A percentile compares a stretch with the other conserved stretches of the same genome.
These are phyloP conservation scores for Aplysia californica DNA, from an alignment of 1,140 invertebrate species.

Conservation along the genomic window DNA sequence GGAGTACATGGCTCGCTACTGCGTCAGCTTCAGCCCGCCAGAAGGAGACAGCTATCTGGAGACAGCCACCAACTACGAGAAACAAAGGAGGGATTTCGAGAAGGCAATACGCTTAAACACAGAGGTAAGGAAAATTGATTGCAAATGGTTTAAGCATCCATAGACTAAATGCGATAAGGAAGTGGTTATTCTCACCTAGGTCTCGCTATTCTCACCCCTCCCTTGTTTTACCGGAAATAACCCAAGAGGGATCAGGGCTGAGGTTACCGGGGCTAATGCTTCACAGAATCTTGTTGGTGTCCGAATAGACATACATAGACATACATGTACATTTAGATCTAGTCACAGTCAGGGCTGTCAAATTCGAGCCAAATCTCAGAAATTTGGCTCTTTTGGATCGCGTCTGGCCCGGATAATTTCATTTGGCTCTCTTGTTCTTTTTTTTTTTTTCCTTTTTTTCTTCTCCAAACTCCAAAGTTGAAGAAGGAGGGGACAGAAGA, in stretches of 20 bases:
- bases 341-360: no score
- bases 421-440: no score
- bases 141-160: neutral
- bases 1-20: conserved; percentile 48
- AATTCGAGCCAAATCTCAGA: no score
- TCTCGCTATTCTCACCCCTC: neutral
- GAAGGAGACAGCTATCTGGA: conserved; percentile 47
- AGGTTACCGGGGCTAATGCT: no score
- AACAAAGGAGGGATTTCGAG: conserved; percentile 41
- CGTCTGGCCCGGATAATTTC: no score
- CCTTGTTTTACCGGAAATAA: neutral
- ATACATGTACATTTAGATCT: no score
- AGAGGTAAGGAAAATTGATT: conserved; percentile 31
- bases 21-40: conserved; percentile 40
- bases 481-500: neutral
- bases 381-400: no score
- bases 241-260: no score
- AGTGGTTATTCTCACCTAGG: no score
- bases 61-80: conserved; percentile 50
- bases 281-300: neutral
- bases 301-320: neutral
- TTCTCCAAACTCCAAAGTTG: no score
- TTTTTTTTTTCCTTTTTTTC: no score
- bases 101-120: conserved; percentile 39
- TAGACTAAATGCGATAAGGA: no score